Conservation (phyloP, 2,888 invertebrate species). For the Clusia tigrina region DNA sequence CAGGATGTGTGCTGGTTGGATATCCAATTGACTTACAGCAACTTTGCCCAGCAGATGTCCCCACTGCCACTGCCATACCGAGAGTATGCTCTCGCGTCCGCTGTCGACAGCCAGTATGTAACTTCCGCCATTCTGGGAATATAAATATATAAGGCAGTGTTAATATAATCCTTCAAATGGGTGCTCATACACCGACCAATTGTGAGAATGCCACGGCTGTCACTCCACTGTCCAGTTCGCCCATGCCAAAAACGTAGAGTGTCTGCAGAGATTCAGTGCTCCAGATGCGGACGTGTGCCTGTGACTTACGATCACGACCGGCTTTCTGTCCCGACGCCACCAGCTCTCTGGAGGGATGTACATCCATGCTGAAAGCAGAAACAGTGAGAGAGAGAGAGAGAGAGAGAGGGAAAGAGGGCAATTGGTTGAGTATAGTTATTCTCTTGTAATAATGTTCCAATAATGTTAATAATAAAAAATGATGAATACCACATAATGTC, state of each 20-base stretch:
- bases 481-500: conserved; percentile 95
- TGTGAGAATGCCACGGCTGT: conserved; percentile 90
- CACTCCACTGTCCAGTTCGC: conserved; percentile 86
- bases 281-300: conserved; percentile 92
- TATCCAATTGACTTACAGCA: conserved; percentile 85
- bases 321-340: conserved; percentile 90
- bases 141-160: neutral
- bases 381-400: neutral
- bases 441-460: too few relatives aligned
- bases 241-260: conserved; percentile 89
- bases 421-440: too few relatives aligned
- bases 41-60: conserved; percentile 92
- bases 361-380: conserved; percentile 73
- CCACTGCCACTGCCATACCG: conserved; percentile 97
- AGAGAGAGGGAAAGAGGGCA: neutral
- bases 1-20: too few relatives aligned
- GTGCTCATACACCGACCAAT: conserved; percentile 68
- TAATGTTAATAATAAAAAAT: neutral
- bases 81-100: conserved; percentile 86
- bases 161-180: neutral
- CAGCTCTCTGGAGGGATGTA: conserved; percentile 87
- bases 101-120: conserved; percentile 90
- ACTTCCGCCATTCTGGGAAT: conserved; percentile 83
- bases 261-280: conserved; percentile 89
- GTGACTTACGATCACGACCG: conserved; percentile 82